These are phyloP conservation scores for Bucorvus abyssinicus DNA, from an alignment of 2,797 vertebrate species.

Conservation along the genomic window DNA sequence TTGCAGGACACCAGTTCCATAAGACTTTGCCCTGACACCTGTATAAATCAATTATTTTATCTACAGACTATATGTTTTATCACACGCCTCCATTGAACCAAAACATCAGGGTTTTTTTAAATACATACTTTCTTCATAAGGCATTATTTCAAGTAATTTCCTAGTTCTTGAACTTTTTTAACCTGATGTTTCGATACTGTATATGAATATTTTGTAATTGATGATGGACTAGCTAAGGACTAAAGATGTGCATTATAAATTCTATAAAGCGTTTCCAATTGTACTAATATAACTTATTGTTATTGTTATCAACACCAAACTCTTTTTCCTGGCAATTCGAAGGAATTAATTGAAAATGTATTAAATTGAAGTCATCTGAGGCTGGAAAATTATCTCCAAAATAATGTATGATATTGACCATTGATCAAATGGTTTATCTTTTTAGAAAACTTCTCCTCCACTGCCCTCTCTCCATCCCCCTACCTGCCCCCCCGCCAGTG, in stretches of 20 bases:
- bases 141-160: neutral
- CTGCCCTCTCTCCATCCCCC: fast-evolving
- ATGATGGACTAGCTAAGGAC: neutral
- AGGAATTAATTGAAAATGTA: neutral
- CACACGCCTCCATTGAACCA: neutral
- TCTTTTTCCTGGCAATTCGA: neutral
- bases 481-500: fast-evolving
- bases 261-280: neutral
- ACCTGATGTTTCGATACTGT: neutral
- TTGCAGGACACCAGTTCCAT: neutral
- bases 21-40: neutral
- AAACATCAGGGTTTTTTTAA: neutral
- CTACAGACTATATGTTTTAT: neutral
- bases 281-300: neutral
- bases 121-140: neutral
- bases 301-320: neutral
- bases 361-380: neutral
- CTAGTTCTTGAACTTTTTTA: neutral
- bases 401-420: neutral
- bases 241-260: neutral
- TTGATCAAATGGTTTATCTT: neutral
- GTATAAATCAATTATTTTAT: neutral
- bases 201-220: neutral
- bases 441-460: neutral
- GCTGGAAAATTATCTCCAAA: neutral